A percentile compares a stretch with the other conserved stretches of the same genome.
These are phyloP conservation scores for Lycophotia porphyrea DNA, from an alignment of 2,888 invertebrate species.

Conservation along the genomic window DNA sequence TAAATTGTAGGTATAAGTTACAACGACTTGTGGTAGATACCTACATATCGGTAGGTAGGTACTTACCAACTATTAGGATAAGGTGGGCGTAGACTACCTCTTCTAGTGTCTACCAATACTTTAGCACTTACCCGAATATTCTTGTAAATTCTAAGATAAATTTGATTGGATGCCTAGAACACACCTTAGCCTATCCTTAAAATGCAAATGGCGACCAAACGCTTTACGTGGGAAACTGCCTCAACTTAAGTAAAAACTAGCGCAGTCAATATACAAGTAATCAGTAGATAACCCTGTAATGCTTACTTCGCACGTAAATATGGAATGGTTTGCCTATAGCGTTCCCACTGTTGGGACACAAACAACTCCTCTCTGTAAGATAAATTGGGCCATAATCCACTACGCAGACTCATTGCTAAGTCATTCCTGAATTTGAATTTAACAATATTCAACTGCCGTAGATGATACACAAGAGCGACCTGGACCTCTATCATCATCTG, in stretches of 20 bases:
- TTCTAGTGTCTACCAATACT: slow-evolving; percentile 2
- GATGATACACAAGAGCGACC: not conserved
- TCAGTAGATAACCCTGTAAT: no score
- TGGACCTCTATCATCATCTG: no score
- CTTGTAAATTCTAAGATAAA: no score
- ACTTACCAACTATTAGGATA: not conserved
- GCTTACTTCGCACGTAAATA: not conserved
- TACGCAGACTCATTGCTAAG: not conserved
- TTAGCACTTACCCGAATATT: not conserved
- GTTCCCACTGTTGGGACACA: not conserved
- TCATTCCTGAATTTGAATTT: not conserved
- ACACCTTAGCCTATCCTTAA: not conserved
- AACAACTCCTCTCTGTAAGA: not conserved
- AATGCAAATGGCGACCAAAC: not conserved
- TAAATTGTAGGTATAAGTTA: slow-evolving; percentile 22
- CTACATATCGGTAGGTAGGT: not conserved
- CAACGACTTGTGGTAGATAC: slow-evolving; percentile 9
- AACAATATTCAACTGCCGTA: not conserved
- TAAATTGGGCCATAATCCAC: not conserved
- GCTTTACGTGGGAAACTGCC: not conserved
- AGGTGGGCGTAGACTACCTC: not conserved
- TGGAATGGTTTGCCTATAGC: no score
- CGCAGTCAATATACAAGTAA: not conserved
- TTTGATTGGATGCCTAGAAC: not conserved
- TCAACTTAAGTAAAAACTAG: not conserved